phyloP scores from a whole-genome alignment of 2,888 invertebrate genomes.

The Pterobdella sp. region DNA sequence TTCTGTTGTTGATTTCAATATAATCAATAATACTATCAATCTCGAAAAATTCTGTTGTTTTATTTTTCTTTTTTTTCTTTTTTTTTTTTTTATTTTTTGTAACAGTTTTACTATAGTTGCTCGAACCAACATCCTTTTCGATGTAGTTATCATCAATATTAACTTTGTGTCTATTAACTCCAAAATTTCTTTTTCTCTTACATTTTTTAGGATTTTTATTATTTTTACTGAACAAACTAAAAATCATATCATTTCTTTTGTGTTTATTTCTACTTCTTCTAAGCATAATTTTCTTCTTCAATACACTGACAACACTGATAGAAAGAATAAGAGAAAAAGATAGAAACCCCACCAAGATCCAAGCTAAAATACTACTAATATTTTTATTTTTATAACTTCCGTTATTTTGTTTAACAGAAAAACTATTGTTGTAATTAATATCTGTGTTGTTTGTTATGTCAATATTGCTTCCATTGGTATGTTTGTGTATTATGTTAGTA shows the following conservation, averaged over 20 bases:
- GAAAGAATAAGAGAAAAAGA: neutral
- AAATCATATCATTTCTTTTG: neutral
- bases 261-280: neutral
- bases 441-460: neutral
- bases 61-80: neutral
- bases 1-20: conserved; percentile 6
- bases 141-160: neutral
- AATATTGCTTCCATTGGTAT: neutral
- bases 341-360: neutral
- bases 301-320: neutral
- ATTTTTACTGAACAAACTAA: neutral
- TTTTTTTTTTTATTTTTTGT: neutral
- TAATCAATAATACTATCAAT: conserved; percentile 4
- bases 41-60: neutral
- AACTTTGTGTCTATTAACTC: neutral
- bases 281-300: neutral
- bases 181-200: neutral
- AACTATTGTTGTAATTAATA: neutral
- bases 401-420: neutral
- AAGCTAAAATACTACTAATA: neutral
- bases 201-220: neutral
- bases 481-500: neutral
- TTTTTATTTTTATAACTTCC: neutral
- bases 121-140: neutral
- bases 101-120: no score